A percentile compares a stretch with the other conserved stretches of the same genome.
These are phyloP conservation scores for Aphidius colemani DNA, from an alignment of 2,888 invertebrate species.

Conservation along the genomic window DNA sequence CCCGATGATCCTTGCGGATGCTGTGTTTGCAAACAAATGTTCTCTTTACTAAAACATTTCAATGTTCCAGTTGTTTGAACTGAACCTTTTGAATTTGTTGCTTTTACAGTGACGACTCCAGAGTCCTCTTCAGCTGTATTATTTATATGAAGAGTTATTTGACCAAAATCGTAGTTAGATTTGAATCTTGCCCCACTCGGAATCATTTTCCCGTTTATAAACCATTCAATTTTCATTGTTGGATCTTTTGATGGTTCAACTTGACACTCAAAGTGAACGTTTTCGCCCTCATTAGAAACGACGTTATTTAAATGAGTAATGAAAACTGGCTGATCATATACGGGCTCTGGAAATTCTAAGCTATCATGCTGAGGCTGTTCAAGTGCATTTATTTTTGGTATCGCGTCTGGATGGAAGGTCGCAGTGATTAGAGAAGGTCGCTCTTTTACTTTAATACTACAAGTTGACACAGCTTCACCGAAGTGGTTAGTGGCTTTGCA, in stretches of 20 bases:
- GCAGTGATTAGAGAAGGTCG: slow-evolving; percentile 87
- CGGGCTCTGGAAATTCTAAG: slow-evolving; percentile 74
- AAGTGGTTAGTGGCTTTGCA: slow-evolving; percentile 91
- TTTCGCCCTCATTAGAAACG: slow-evolving; percentile 84
- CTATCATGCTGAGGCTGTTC: slow-evolving; percentile 77
- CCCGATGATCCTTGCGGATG: slow-evolving; percentile 94
- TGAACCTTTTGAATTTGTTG: slow-evolving; percentile 84
- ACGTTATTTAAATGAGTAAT: slow-evolving; percentile 90
- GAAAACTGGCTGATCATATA: slow-evolving; percentile 85
- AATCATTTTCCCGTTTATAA: slow-evolving; percentile 88
- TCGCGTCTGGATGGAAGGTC: slow-evolving; percentile 85
- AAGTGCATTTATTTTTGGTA: slow-evolving; percentile 82
- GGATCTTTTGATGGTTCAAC: slow-evolving; percentile 92
- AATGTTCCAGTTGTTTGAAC: slow-evolving; percentile 90
- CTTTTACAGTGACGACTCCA: slow-evolving; percentile 88
- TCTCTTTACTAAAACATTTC: slow-evolving; percentile 79
- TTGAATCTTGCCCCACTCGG: slow-evolving; percentile 89
- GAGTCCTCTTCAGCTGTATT: slow-evolving; percentile 91
- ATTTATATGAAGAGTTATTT: slow-evolving; percentile 86
- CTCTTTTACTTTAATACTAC: slow-evolving; percentile 86
- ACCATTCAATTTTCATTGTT: slow-evolving; percentile 92
- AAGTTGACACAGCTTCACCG: slow-evolving; percentile 93
- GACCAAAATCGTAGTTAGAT: slow-evolving; percentile 94
- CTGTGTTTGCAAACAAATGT: slow-evolving; percentile 86
- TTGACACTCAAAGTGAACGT: slow-evolving; percentile 87